A percentile compares a stretch with the other conserved stretches of the same genome.
phyloP scores from a whole-genome alignment of 2,888 invertebrate species.

The Cosmopolites sordidus region DNA sequence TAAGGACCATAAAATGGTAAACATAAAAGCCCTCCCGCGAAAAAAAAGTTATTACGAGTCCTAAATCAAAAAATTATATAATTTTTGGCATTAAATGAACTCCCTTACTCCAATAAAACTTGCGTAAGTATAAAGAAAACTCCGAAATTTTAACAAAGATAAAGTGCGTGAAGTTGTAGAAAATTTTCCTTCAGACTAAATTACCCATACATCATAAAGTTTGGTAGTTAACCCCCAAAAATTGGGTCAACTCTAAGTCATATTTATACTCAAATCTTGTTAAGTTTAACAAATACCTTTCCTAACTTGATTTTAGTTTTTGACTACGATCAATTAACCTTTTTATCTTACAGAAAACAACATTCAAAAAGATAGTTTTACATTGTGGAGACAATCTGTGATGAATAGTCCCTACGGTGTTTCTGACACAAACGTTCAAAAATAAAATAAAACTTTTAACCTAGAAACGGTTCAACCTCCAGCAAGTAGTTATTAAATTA shows the following conservation, averaged over 20 bases:
- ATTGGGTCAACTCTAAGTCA: constrained; percentile 18
- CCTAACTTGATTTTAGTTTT: constrained; percentile 6
- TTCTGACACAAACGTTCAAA: too few species aligned
- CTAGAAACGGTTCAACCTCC: too few species aligned
- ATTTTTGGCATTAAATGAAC: constrained; percentile 13
- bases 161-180: constrained; percentile 21
- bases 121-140: constrained; percentile 18
- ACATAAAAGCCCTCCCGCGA: not conserved
- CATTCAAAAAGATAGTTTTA: too few species aligned
- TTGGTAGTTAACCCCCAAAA: constrained; percentile 17
- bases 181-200: constrained; percentile 18
- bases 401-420: too few species aligned
- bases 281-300: constrained; percentile 12
- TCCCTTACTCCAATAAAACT: constrained; percentile 16
- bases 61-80: constrained; percentile 20
- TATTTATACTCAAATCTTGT: constrained; percentile 19
- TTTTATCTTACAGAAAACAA: too few species aligned
- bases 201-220: constrained; percentile 22
- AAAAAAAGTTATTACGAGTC: constrained; percentile 8
- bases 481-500: too few species aligned
- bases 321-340: too few species aligned
- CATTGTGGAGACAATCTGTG: too few species aligned
- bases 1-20: not conserved
- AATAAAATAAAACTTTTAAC: too few species aligned
- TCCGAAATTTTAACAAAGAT: constrained; percentile 21